Evolutionary conservation across 2,113 vertebrate genomes (phyloP).

Genomic region (Gorilla gorilla): DNA sequence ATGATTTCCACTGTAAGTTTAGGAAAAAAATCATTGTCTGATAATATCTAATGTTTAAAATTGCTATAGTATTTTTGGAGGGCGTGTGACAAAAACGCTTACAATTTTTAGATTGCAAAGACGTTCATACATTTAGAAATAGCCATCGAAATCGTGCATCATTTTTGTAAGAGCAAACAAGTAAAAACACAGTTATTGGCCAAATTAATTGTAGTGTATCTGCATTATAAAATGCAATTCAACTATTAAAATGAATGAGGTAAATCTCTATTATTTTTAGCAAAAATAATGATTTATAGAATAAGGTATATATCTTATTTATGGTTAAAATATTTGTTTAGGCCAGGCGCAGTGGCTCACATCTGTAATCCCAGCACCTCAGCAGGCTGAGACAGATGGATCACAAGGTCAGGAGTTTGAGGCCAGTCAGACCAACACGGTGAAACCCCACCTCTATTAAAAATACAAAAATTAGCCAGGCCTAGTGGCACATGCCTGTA

Average conservation of each 20-base stretch:
- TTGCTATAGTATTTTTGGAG: background rate
- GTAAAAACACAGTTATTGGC: background rate
- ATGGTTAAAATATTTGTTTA: background rate
- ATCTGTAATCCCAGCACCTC: too few species aligned
- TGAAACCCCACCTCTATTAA: too few species aligned
- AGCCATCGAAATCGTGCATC: background rate
- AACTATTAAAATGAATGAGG: background rate
- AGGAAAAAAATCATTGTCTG: background rate
- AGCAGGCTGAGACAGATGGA: too few species aligned
- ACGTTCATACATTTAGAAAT: background rate
- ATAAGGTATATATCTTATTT: background rate
- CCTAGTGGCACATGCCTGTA: fast-evolving
- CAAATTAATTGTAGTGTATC: background rate
- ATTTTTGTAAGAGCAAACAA: background rate
- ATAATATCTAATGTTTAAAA: background rate
- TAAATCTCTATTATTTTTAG: background rate
- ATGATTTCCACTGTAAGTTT: background rate
- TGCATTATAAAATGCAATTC: background rate
- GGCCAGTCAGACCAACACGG: too few species aligned
- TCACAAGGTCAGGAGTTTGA: too few species aligned
- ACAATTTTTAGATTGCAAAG: background rate
- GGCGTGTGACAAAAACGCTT: background rate
- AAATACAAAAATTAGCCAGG: too few species aligned
- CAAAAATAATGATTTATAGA: background rate
- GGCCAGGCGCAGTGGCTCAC: too few species aligned